A percentile compares a stretch with the other conserved stretches of the same genome.
These are phyloP conservation scores for Sander vitreus DNA, from an alignment of 2,113 vertebrate species.

Conservation along the genomic window DNA sequence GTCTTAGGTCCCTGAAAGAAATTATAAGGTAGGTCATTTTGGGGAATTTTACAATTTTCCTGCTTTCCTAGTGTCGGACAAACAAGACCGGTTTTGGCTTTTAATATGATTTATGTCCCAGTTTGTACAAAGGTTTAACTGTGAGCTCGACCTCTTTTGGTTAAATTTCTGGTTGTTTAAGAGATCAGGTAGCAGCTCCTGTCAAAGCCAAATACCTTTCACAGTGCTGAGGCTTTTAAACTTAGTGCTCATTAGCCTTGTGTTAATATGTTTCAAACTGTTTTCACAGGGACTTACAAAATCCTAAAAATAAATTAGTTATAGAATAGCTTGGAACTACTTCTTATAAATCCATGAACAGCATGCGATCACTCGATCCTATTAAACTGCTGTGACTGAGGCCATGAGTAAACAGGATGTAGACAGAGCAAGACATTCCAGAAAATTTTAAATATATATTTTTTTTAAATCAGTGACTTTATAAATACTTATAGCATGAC, in stretches of 20 bases:
- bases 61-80: not conserved
- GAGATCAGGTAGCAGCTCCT: conserved; percentile 12
- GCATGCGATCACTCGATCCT: too few relatives aligned
- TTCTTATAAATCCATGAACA: too few relatives aligned
- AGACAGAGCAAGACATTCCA: not conserved
- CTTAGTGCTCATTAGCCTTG: conserved; percentile 4
- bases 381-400: not conserved
- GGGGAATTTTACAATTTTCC: conserved; percentile 12
- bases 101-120: not conserved
- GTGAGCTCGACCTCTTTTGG: not conserved
- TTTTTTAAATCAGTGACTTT: not conserved
- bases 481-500: not conserved
- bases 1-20: conserved; percentile 16
- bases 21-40: not conserved
- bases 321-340: not conserved
- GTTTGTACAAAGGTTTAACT: conserved; percentile 7
- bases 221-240: not conserved
- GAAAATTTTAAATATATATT: not conserved
- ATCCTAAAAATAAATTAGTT: not conserved
- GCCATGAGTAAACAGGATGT: not conserved
- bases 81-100: conserved; percentile 12
- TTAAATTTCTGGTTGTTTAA: not conserved
- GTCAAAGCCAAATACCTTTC: not conserved
- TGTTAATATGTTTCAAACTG: not conserved
- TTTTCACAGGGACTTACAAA: not conserved